Conservation (phyloP, 30 jellyfish, hydroid and myxozoan genomes). For the Aurelia coerulea region DNA sequence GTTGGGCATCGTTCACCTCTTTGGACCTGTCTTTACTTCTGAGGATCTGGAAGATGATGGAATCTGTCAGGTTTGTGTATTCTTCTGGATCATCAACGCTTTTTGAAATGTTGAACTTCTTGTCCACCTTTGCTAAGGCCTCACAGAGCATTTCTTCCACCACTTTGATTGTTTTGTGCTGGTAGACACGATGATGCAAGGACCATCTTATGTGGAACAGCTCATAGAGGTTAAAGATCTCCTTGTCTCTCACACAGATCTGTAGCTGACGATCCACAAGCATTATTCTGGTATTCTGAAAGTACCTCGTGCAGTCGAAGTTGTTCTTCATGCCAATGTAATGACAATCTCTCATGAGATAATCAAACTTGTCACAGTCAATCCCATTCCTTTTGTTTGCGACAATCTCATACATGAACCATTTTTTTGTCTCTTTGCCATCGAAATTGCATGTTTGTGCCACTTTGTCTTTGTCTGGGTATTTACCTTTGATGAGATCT, state of each 20-base stretch:
- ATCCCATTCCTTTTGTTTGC: constrained; percentile 75
- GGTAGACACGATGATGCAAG: constrained; percentile 76
- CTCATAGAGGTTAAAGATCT: constrained; percentile 64
- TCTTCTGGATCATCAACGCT: constrained; percentile 45
- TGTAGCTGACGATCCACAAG: constrained; percentile 67
- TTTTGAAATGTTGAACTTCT: constrained; percentile 40
- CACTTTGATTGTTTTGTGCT: constrained; percentile 70
- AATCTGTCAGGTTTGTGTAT: constrained; percentile 72
- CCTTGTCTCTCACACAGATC: constrained; percentile 75
- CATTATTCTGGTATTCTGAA: constrained; percentile 52
- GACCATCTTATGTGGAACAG: constrained; percentile 84
- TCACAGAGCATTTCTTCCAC: constrained; percentile 73
- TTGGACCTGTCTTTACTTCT: constrained; percentile 22
- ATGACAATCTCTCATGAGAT: constrained; percentile 76
- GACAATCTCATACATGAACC: constrained; percentile 79
- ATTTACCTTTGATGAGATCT: constrained; percentile 74
- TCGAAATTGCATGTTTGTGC: constrained; percentile 30
- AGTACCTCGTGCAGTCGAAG: constrained; percentile 70
- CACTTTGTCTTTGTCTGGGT: constrained; percentile 47
- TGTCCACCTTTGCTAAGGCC: constrained; percentile 72
- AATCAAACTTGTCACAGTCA: constrained; percentile 85
- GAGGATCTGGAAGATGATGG: constrained; percentile 61
- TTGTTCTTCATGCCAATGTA: constrained; percentile 61
- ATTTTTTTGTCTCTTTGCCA: constrained; percentile 36
- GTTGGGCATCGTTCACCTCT: constrained; percentile 30